These are phyloP conservation scores for Caenorhabditis angaria DNA, from an alignment of 2,888 invertebrate genomes.

Conservation along the genomic window DNA sequence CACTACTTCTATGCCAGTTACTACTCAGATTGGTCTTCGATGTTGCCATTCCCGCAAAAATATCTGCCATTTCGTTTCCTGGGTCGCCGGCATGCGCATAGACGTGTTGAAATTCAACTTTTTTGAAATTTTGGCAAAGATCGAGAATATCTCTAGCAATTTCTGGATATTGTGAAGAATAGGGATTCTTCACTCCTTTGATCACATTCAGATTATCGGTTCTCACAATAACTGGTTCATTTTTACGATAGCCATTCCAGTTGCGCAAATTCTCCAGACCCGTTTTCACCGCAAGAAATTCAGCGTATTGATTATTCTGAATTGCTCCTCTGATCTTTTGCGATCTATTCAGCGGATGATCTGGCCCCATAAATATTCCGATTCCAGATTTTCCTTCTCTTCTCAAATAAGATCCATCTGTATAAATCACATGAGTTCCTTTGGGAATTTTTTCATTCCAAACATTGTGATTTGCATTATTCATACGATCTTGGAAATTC, in stretches of 20 bases:
- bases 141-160: constrained; percentile 9
- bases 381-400: constrained; percentile 13
- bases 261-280: constrained; percentile 20
- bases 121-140: constrained; percentile 23
- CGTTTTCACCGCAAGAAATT: constrained; percentile 26
- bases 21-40: background rate
- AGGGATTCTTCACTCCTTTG: too few species aligned
- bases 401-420: constrained; percentile 29
- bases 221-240: constrained; percentile 28
- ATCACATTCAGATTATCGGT: constrained; percentile 38
- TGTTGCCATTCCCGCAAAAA: constrained; percentile 21
- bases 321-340: constrained; percentile 28
- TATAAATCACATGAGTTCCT: constrained; percentile 32
- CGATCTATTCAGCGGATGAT: constrained; percentile 36
- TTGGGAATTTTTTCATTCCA: constrained; percentile 37
- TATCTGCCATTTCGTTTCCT: constrained; percentile 38
- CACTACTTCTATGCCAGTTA: background rate
- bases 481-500: constrained; percentile 8
- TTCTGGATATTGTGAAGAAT: background rate
- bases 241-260: constrained; percentile 6
- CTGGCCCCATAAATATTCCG: constrained; percentile 36
- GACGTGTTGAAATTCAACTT: constrained; percentile 40
- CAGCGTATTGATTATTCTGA: constrained; percentile 33
- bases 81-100: constrained; percentile 41
- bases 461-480: constrained; percentile 13